Evolutionary conservation across 1,140 invertebrate species (phyloP), one percentile per base, ranked within the genome.

Genomic region (Trachymyrmex septentrionalis): DNA sequence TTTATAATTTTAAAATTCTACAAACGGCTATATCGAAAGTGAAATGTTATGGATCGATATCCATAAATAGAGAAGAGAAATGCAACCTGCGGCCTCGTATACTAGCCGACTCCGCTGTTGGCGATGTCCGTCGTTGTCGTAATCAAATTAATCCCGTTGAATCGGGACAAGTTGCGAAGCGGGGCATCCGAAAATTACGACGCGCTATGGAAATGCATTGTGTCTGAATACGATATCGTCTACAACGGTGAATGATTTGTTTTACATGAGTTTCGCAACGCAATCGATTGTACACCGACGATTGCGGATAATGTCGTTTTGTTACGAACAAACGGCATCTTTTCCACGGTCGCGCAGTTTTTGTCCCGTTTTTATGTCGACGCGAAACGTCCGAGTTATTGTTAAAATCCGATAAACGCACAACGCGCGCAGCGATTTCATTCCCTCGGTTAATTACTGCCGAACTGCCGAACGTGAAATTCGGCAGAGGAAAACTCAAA

Each of bases 1-100:
- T 50, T 21, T 67, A 21, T 66, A 24, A 72, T 48, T 75, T 75
- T 50, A 75, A 44, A 44, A 84, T 84, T 34, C 63, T 44, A 38
- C 69, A 16, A 48, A 69, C 34, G 24, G 5, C 16, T 21, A 27
- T 66, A 38, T 34, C 84, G 87, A 88, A 86, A 88, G 87, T 72
- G 85, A 88, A 88, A 88, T 38, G 67, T 30, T 34, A n/a, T 63
- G 34, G 76, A 86, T 86, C 85, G 85, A 53, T 59, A 64, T 73
- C 53, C 75, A 73, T 88, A 80, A 86, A 88, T 88, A 81, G 66
- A 55, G 57, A 44, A 86, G 24, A 69, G 66, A 30, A 85, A 75
- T 75, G 38, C 55, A 50, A 50, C 19, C 55, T 30, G 69, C 24
- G 55, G 67, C 27, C 30, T 30, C 19, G 76, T n/a, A 59, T 38